Percentiles rank a stretch among this genome's conserved stretches.
Conservation (phyloP, 2,888 invertebrate genomes). For the Ectropis crepuscularia region DNA sequence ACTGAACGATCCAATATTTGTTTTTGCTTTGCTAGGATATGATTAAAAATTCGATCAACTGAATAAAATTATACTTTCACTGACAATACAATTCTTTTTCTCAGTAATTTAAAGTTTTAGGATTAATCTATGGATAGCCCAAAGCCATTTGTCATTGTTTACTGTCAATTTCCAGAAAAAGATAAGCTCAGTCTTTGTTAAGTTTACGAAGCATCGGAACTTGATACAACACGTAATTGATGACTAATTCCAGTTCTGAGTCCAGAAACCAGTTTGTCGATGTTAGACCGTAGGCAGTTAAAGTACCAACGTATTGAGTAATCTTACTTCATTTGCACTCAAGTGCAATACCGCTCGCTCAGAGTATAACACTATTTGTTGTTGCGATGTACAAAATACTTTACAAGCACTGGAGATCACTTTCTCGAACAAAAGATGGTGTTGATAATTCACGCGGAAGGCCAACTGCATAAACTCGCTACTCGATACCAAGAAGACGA, state of each 20-base stretch:
- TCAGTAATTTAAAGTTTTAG: conserved; percentile 3
- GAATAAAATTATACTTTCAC: background rate
- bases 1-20: too few species aligned
- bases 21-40: too few species aligned
- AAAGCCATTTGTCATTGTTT: conserved; percentile 28
- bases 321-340: conserved; percentile 23
- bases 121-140: background rate
- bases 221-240: conserved; percentile 44
- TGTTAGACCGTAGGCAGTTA: conserved; percentile 17
- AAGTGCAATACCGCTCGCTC: conserved; percentile 24
- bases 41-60: background rate
- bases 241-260: conserved; percentile 44
- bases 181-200: conserved; percentile 45
- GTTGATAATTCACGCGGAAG: conserved; percentile 13
- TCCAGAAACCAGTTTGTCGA: conserved; percentile 30
- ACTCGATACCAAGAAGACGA: conserved; percentile 53
- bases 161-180: conserved; percentile 24
- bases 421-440: conserved; percentile 8
- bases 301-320: conserved; percentile 19
- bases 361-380: background rate
- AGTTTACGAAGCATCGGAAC: conserved; percentile 37
- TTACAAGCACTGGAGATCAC: background rate
- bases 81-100: too few species aligned
- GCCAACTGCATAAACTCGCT: conserved; percentile 39
- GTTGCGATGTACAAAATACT: background rate